These are phyloP conservation scores for Coptotermes formosanus DNA, from an alignment of 1,140 invertebrate species.

Conservation along the genomic window DNA sequence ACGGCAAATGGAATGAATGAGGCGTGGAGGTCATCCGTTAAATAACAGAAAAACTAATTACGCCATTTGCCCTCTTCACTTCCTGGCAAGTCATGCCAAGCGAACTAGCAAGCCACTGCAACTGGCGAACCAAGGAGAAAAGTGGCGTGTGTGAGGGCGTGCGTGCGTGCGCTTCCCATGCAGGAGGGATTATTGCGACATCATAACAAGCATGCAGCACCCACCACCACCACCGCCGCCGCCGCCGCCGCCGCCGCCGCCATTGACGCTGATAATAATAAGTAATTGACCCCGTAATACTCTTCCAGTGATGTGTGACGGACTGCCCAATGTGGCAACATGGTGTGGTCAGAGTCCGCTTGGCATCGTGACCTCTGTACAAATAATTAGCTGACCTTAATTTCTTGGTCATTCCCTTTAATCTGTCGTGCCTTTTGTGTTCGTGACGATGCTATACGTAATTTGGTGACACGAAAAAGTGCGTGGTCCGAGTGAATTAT, in stretches of 20 bases:
- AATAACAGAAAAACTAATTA: conserved; percentile 20
- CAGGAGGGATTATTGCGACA: background rate
- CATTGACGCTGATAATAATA: background rate
- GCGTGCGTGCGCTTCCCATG: background rate
- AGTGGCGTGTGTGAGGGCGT: too few relatives aligned
- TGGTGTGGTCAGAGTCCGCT: background rate
- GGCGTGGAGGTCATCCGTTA: conserved; percentile 11
- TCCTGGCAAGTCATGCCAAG: conserved; percentile 6
- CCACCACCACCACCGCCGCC: background rate
- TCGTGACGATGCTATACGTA: background rate
- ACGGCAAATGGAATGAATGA: background rate
- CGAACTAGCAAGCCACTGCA: too few relatives aligned
- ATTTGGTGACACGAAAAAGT: too few relatives aligned
- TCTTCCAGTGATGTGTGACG: background rate
- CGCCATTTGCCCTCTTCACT: background rate
- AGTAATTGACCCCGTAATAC: conserved; percentile 9
- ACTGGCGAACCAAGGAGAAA: too few relatives aligned
- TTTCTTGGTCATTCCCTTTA: conserved; percentile 19
- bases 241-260: background rate
- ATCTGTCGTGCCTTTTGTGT: background rate
- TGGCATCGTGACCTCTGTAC: background rate
- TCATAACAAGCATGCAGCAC: background rate
- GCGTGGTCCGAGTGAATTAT: too few relatives aligned
- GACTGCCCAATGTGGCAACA: background rate
- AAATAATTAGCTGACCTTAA: conserved; percentile 15